Evolutionary conservation across 2,888 invertebrate genomes (phyloP).

Genomic region (Capitulum mitella): DNA sequence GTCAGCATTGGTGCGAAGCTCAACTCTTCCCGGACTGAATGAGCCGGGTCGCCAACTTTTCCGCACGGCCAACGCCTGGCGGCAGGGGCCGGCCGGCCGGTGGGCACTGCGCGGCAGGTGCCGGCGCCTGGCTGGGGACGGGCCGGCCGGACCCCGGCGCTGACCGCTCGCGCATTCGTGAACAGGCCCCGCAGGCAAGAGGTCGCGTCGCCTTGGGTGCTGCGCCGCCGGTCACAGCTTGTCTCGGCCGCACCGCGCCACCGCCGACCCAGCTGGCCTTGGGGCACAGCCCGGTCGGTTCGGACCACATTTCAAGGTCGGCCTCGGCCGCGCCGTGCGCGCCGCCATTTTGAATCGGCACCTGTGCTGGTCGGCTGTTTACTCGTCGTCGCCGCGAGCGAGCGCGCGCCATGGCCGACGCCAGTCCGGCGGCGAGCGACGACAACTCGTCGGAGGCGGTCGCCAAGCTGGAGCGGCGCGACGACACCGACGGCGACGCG

Average conservation of each 20-base stretch:
- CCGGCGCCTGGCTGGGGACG: conserved; percentile 6
- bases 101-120: background rate
- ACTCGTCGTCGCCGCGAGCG: background rate
- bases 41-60: background rate
- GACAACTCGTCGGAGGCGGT: background rate
- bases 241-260: background rate
- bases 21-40: too few species aligned
- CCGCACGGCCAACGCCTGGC: background rate
- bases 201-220: background rate
- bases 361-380: background rate
- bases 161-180: conserved; percentile 17
- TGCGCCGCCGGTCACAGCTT: background rate
- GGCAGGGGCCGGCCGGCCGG: background rate
- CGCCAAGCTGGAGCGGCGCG: background rate
- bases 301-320: conserved; percentile 2
- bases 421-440: background rate
- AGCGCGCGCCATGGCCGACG: background rate
- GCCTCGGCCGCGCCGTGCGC: background rate
- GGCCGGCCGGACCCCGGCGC: background rate
- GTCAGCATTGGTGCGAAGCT: too few species aligned
- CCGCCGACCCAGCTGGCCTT: conserved; percentile 12
- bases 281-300: background rate
- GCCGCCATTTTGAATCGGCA: conserved; percentile 11
- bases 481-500: conserved; percentile 3
- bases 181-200: conserved; percentile 11